Conservation (phyloP, 2,113 vertebrate genomes). For the Microcebus jonahi region DNA sequence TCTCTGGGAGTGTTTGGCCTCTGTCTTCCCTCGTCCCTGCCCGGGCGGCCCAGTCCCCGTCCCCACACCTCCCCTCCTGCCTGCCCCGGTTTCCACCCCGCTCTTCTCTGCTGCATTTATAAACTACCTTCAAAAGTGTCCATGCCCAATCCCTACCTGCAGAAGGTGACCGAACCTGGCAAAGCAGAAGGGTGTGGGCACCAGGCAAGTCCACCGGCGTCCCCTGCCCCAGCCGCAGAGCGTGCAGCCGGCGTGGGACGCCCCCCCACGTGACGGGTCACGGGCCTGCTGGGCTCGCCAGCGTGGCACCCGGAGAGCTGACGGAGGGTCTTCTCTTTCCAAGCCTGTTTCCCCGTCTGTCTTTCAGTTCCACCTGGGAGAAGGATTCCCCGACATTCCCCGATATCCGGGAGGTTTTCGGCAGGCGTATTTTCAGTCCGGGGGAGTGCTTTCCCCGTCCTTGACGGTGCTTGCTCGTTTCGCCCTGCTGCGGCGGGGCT, state of each 20-base stretch:
- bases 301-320: fast-evolving
- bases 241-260: fast-evolving
- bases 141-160: fast-evolving
- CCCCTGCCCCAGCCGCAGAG: neutral
- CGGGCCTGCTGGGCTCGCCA: fast-evolving
- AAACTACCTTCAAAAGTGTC: neutral
- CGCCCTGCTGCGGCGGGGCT: no score
- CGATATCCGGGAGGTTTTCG: neutral
- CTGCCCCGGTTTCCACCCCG: fast-evolving
- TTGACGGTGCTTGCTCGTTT: neutral
- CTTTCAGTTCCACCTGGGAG: neutral
- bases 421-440: fast-evolving
- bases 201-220: neutral
- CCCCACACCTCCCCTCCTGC: no score
- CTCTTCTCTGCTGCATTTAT: fast-evolving
- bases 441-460: neutral
- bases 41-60: neutral
- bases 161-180: neutral
- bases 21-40: neutral
- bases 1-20: neutral
- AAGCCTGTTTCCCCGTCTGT: neutral
- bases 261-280: fast-evolving
- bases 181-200: neutral
- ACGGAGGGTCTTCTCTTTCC: no score
- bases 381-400: neutral